Percentiles rank a stretch among this genome's conserved stretches.
phyloP scores from a whole-genome alignment of 2,113 vertebrate species.

The Lamprotornis superbus region DNA sequence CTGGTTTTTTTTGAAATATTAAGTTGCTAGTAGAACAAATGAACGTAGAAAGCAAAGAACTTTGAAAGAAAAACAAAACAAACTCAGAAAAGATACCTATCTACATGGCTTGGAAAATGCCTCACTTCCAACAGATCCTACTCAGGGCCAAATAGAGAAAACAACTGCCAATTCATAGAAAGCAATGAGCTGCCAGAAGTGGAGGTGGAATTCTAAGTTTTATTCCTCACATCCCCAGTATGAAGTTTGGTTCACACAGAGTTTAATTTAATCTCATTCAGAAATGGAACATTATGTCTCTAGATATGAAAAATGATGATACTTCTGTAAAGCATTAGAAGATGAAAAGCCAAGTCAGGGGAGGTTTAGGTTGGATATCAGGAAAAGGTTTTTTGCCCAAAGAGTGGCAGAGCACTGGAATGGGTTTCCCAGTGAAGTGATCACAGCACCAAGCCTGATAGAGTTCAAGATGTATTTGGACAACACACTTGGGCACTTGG shows the following conservation, averaged over 20 bases:
- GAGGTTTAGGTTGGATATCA: not conserved
- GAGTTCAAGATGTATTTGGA: not conserved
- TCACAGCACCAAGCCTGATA: not conserved
- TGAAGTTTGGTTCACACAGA: not conserved
- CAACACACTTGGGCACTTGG: not conserved
- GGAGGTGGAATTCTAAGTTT: not conserved
- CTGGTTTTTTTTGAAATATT: fast-evolving
- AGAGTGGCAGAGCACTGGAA: not conserved
- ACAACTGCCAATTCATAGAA: not conserved
- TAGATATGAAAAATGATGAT: not conserved
- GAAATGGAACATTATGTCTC: not conserved
- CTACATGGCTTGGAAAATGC: not conserved
- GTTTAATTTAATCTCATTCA: not conserved
- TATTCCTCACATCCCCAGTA: not conserved
- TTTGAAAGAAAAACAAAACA: not conserved
- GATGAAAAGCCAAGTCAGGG: not conserved
- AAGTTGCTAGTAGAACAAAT: not conserved
- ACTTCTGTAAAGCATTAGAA: not conserved
- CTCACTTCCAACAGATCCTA: not conserved
- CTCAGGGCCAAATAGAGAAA: not conserved
- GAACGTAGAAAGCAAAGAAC: not conserved
- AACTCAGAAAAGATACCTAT: not conserved
- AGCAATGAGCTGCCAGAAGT: not conserved
- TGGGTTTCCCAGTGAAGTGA: not conserved
- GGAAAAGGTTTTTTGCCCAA: not conserved